These are phyloP conservation scores for Lumbricus terrestris DNA, from an alignment of 2,888 invertebrate genomes.

Conservation along the genomic window DNA sequence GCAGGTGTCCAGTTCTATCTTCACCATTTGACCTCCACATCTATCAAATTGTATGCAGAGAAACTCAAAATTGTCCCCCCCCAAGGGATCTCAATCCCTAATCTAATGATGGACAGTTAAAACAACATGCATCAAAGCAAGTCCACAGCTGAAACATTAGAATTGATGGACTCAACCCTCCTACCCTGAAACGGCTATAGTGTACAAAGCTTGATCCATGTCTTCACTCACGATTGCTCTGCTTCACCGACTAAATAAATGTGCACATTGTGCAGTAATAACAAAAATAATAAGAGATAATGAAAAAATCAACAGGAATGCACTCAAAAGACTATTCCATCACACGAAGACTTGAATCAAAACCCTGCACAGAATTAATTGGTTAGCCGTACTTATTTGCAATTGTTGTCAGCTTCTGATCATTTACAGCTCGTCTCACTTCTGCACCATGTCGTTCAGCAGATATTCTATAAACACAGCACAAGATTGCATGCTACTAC, in stretches of 20 bases:
- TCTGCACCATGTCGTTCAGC: constrained; percentile 89
- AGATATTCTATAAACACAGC: constrained; percentile 72
- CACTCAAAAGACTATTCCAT: background rate
- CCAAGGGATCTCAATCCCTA: background rate
- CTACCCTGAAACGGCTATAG: too few relatives aligned
- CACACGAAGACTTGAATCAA: background rate
- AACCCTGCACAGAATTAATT: background rate
- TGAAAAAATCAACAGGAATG: background rate
- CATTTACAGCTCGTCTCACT: constrained; percentile 85
- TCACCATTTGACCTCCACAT: background rate
- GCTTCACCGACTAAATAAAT: background rate
- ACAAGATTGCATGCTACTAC: background rate
- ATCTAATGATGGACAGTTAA: background rate
- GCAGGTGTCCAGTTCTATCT: background rate
- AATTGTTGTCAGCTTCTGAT: constrained; percentile 82
- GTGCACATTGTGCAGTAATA: background rate
- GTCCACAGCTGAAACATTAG: background rate
- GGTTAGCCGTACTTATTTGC: constrained; percentile 76
- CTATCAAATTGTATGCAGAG: background rate
- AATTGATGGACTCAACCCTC: background rate
- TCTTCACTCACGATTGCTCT: too few relatives aligned
- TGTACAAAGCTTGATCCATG: too few relatives aligned
- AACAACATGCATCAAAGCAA: background rate
- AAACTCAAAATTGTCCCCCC: background rate
- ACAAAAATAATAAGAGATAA: background rate